Evolutionary conservation across 2,888 invertebrate genomes (phyloP), one percentile per base, ranked within the genome.

Genomic region (Clusia tigrina): DNA sequence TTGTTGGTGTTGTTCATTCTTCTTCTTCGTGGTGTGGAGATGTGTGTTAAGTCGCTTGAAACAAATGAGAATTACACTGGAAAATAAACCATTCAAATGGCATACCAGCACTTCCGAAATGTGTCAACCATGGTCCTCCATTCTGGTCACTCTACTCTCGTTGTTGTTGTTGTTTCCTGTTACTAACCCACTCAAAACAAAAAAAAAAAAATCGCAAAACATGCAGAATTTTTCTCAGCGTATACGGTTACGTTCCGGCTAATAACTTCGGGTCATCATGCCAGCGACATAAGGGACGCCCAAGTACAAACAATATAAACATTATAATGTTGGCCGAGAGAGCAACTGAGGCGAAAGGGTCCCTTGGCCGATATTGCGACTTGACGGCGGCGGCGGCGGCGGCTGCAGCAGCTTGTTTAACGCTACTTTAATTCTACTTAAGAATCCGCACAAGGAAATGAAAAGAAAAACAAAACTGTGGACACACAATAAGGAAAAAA

Each of bases 361-460:
- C 58, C 52, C n/a, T 38, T 37, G 38, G 22, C 37, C 12, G 55
- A 18, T 23, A 37, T 20, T 20, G 38, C 38, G 38, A 55, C 38
- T 37, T 55, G 37, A 55, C 20, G 25, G 22, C 42, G 52, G 32
- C 5, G 42, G 37, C 54, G 12, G 59, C 24, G 22, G 26, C 20
- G 54, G 58, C n/a, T n/a, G 46, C 48, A 60, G 52, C 64, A 52
- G 54, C 54, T 60, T 54, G 60, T 26, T 61, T 38, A 22, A 55
- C 55, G 54, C 64, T 66, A 60, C 63, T 72, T 71, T 63, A 65
- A 46, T 66, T 64, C 71, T 67, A 69, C 76, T 76, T 69, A n/a
- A 48, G 48, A 22, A 48, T 6, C 42, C n/a, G 42, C 42, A 32
- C 42, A 3, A 48, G 48, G 22, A 18, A 32, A 32, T 12, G n/a